Evolutionary conservation across 2,113 vertebrate species (phyloP).

Genomic region (Paralichthys olivaceus): DNA sequence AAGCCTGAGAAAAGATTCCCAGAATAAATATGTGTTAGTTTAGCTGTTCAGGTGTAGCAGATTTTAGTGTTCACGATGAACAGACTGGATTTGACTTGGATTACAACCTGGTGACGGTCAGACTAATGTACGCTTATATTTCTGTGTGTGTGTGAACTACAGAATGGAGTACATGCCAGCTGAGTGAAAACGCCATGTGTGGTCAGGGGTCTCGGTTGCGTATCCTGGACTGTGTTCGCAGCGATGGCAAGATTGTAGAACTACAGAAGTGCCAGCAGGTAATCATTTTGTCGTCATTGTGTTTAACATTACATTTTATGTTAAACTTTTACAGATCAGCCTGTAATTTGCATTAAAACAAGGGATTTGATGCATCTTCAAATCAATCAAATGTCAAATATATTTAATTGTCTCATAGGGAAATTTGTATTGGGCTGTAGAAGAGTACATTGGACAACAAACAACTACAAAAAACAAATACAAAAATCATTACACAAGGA

Average conservation of each 20-base stretch:
- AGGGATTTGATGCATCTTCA: no score
- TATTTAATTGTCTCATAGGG: no score
- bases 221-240: slow-evolving; percentile 89
- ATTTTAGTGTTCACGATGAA: background rate
- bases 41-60: background rate
- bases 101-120: background rate
- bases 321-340: no score
- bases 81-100: background rate
- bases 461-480: no score
- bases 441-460: no score
- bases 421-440: no score
- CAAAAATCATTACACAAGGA: no score
- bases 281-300: slow-evolving; percentile 34
- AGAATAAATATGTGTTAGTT: background rate
- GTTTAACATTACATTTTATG: no score
- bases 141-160: slow-evolving; percentile 22
- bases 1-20: background rate
- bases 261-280: slow-evolving; percentile 87
- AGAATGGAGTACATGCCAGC: slow-evolving; percentile 96
- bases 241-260: slow-evolving; percentile 86
- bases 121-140: slow-evolving; percentile 14
- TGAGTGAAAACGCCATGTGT: slow-evolving; percentile 89
- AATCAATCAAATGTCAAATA: no score
- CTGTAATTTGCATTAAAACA: no score
- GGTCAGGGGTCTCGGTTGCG: slow-evolving; percentile 86